Evolutionary conservation across 2,888 invertebrate genomes (phyloP).

Genomic region (Meta bourneti): DNA sequence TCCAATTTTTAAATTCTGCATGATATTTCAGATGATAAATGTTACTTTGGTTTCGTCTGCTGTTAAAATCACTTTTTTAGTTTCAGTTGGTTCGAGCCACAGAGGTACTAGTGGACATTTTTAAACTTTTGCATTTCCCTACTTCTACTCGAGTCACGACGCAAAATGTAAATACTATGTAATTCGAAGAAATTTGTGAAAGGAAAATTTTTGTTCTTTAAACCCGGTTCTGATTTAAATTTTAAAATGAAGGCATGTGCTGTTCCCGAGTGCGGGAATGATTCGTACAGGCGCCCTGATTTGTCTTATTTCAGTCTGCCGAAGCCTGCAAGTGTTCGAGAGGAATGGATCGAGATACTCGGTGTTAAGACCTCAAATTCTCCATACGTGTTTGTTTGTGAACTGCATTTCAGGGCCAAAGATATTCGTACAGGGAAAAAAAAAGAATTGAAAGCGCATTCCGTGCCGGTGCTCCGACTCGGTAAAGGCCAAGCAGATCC

Average conservation of each 20-base stretch:
- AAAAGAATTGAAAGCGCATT: constrained; percentile 64
- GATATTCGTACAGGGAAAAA: constrained; percentile 56
- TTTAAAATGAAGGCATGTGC: constrained; percentile 45
- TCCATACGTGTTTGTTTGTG: constrained; percentile 44
- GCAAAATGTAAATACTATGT: too few relatives aligned
- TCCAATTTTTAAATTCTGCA: too few relatives aligned
- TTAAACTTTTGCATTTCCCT: background rate
- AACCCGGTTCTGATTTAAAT: too few relatives aligned
- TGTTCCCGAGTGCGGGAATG: constrained; percentile 25
- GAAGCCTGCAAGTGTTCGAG: constrained; percentile 13
- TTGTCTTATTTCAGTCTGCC: constrained; percentile 55
- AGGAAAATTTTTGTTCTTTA: too few relatives aligned
- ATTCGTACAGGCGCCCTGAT: constrained; percentile 25
- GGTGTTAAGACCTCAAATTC: background rate
- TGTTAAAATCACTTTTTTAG: too few relatives aligned
- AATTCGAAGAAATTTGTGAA: too few relatives aligned
- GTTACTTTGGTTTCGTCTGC: too few relatives aligned
- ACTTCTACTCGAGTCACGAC: background rate
- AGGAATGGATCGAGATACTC: constrained; percentile 60
- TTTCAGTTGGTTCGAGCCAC: too few relatives aligned
- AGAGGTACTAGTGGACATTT: too few relatives aligned
- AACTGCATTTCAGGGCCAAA: constrained; percentile 56
- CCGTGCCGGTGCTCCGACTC: constrained; percentile 48
- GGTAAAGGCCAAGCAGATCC: constrained; percentile 22
- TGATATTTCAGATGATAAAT: too few relatives aligned